phyloP scores from a whole-genome alignment of 2,888 invertebrate genomes.

The Brachyptera putata region DNA sequence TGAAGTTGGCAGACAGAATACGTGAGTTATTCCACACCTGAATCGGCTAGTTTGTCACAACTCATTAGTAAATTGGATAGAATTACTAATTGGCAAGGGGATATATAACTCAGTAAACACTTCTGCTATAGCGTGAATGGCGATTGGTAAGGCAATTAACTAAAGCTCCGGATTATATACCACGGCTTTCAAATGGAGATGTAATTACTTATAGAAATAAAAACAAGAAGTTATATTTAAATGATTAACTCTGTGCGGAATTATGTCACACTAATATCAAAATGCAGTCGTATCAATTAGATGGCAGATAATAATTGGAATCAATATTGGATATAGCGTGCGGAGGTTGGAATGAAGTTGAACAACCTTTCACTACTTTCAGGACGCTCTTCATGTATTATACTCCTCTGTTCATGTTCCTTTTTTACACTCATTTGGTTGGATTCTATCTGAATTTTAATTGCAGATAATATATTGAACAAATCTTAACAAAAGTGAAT shows the following conservation, averaged over 20 bases:
- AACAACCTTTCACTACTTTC: no score
- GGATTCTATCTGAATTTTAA: no score
- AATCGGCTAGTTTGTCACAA: neutral
- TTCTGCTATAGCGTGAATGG: neutral
- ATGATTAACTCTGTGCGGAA: constrained; percentile 6
- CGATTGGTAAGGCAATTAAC: neutral
- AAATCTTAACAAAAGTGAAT: no score
- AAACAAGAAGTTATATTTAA: constrained; percentile 1
- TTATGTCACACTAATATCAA: no score
- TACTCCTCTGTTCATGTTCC: no score
- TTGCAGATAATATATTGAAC: no score
- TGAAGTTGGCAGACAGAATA: neutral
- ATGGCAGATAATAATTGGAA: no score
- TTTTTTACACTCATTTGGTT: no score
- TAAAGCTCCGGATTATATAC: neutral
- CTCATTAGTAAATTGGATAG: constrained; percentile 9
- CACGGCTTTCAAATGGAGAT: neutral
- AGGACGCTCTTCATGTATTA: no score
- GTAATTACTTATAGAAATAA: neutral
- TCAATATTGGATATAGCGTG: no score
- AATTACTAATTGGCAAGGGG: neutral
- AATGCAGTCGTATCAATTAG: neutral
- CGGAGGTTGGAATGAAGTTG: no score
- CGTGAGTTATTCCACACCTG: neutral
- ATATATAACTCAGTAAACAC: neutral